A percentile compares a stretch with the other conserved stretches of the same genome.
Conservation (phyloP, 92 coral and sea anemone genomes). For the Micromussa lordhowensis region DNA sequence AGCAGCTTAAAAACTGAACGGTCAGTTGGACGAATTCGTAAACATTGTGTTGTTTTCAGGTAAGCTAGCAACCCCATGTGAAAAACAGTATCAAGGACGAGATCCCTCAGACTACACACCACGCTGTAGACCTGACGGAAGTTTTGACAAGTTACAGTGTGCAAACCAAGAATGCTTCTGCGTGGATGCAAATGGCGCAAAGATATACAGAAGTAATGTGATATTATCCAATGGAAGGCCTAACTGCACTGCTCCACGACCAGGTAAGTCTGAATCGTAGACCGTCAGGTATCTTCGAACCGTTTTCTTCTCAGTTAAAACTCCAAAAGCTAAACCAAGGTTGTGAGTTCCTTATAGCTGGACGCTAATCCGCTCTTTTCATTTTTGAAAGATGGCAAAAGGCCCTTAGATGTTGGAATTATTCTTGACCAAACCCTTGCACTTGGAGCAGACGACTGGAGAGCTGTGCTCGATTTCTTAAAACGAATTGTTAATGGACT, state of each 20-base stretch:
- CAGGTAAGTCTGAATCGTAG: slow-evolving; percentile 22
- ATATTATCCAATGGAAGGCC: slow-evolving; percentile 69
- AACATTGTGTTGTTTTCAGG: slow-evolving; percentile 5
- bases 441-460: slow-evolving; percentile 66
- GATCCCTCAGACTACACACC: slow-evolving; percentile 46
- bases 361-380: background rate
- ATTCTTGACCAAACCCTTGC: slow-evolving; percentile 40
- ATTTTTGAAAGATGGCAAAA: slow-evolving; percentile 13
- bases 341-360: background rate
- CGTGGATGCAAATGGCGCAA: slow-evolving; percentile 66
- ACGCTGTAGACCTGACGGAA: slow-evolving; percentile 66
- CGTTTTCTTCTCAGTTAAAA: background rate
- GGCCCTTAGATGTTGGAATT: slow-evolving; percentile 48
- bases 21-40: background rate
- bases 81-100: slow-evolving; percentile 40
- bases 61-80: slow-evolving; percentile 17
- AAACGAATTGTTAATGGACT: slow-evolving; percentile 66
- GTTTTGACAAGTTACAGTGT: slow-evolving; percentile 75
- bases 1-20: too few species aligned
- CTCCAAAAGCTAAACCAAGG: background rate
- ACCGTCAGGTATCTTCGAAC: background rate
- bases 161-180: slow-evolving; percentile 72
- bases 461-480: slow-evolving; percentile 60
- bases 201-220: slow-evolving; percentile 59
- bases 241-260: slow-evolving; percentile 53